A percentile compares a stretch with the other conserved stretches of the same genome.
Conservation (phyloP, 2,888 invertebrate species). For the Bombylius discolor region DNA sequence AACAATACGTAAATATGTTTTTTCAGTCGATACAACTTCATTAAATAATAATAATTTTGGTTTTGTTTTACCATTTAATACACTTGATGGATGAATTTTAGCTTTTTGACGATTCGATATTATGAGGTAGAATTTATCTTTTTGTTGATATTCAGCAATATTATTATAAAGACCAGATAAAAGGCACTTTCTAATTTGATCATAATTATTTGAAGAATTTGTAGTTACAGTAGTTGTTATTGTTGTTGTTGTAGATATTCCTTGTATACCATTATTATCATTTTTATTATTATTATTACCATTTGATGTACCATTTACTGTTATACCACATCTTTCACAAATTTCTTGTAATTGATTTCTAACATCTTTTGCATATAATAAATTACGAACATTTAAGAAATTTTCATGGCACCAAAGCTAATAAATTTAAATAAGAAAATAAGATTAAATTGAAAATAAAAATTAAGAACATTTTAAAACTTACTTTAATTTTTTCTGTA, state of each 20-base stretch:
- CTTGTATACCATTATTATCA: no score
- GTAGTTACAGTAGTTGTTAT: no score
- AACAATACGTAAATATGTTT: conserved; percentile 65
- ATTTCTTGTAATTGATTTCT: conserved; percentile 65
- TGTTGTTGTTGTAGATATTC: not conserved
- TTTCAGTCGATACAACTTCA: conserved; percentile 75
- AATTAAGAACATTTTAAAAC: not conserved
- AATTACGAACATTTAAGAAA: conserved; percentile 69
- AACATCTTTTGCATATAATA: conserved; percentile 68
- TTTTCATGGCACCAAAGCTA: conserved; percentile 76
- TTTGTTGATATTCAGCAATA: conserved; percentile 63
- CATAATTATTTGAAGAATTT: conserved; percentile 50
- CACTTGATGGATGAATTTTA: conserved; percentile 72
- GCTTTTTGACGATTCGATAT: conserved; percentile 53
- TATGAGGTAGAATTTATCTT: conserved; percentile 55
- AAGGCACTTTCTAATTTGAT: conserved; percentile 63
- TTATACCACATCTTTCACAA: conserved; percentile 41
- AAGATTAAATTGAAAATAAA: not conserved
- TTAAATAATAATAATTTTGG: conserved; percentile 67
- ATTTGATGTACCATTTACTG: no score
- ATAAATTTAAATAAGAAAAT: conserved; percentile 3
- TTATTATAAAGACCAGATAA: conserved; percentile 74
- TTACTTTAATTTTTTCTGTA: conserved; percentile 52
- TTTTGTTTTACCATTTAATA: conserved; percentile 46
- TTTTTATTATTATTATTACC: no score